Base-by-base conservation (phyloP, 2,797 vertebrate species). In the Emydoidea blandingii region DNA sequence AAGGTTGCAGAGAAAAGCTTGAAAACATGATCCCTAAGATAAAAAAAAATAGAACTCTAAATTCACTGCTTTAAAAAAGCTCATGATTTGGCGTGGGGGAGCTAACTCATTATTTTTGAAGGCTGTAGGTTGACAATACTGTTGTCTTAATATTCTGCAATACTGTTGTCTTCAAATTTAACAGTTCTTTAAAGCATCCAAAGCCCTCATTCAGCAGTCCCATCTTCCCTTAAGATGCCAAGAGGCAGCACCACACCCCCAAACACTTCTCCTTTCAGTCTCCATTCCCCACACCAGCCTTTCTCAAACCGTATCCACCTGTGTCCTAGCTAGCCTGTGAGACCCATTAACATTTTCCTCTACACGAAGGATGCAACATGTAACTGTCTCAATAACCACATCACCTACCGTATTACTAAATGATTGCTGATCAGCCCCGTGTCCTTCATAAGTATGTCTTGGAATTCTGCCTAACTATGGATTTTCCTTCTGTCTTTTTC, bases 401-500 rank as follows among this genome's bases (percentile, higher is more conserved):
- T 50, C 62, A 83, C 37, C 15, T 3, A 78, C 10, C 52, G 41
- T 90, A 90, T 68, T 65, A 81, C 62, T 86, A 37, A 74, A 18
- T 47, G 25, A 44, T 79, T 83, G 80, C 2, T 89, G 86, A 83
- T 89, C 50, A 88, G 41, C 2, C 86, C 50, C 34, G 41, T 84
- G 76, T 25, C 52, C 14, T 93, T 89, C 41, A 88, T 89, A 14
- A 14, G 53, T 47, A 85, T 44, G 85, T 49, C 59, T 91, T 47
- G 1, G 15, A 81, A 5, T 56, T 95, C 12, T 80, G 10, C 37
- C 74, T 37, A 53, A 41, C 41, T 59, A 84, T 57, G n/a, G 91
- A 15, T 72, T 87, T 50, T 91, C 37, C 37, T 95, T 86, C 37
- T 89, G 65, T 80, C 27, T 93, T 94, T 47, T 50, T 86, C 47